Percentiles rank a stretch among this genome's conserved stretches.
Evolutionary conservation across 37 sponge, comb jelly and placozoan genomes (phyloP).

Genomic region (Aplysina aerophoba): DNA sequence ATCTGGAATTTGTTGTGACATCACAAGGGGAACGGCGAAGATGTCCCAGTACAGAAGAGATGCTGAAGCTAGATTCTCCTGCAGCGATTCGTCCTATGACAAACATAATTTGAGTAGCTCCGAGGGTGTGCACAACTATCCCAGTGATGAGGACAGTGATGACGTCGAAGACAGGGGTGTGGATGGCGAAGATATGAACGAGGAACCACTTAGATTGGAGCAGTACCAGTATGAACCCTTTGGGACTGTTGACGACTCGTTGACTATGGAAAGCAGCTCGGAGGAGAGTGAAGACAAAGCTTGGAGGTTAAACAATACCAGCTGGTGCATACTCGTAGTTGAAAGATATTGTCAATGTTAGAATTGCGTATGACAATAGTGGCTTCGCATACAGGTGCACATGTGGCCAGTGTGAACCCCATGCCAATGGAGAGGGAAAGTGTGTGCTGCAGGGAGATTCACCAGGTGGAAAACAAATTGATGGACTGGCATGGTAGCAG

Average conservation of each 20-base stretch:
- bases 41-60: too few species aligned
- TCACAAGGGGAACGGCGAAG: too few species aligned
- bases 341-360: background rate
- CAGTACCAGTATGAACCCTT: slow-evolving; percentile 32
- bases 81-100: background rate
- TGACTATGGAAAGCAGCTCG: background rate
- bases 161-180: too few species aligned
- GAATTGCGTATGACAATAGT: background rate
- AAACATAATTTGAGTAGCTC: background rate
- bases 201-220: background rate
- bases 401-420: slow-evolving; percentile 33
- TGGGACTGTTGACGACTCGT: background rate
- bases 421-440: slow-evolving; percentile 41
- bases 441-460: slow-evolving; percentile 44
- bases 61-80: background rate
- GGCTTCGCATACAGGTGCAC: slow-evolving; percentile 31
- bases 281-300: background rate
- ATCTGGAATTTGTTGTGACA: too few species aligned
- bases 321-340: background rate
- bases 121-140: too few species aligned
- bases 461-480: background rate
- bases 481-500: background rate
- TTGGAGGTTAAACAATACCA: slow-evolving; percentile 16
- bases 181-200: background rate
- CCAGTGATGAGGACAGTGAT: too few species aligned